A percentile compares a stretch with the other conserved stretches of the same genome.
These are phyloP conservation scores for Lampris incognitus DNA, from an alignment of 2,113 vertebrate species.

Conservation along the genomic window DNA sequence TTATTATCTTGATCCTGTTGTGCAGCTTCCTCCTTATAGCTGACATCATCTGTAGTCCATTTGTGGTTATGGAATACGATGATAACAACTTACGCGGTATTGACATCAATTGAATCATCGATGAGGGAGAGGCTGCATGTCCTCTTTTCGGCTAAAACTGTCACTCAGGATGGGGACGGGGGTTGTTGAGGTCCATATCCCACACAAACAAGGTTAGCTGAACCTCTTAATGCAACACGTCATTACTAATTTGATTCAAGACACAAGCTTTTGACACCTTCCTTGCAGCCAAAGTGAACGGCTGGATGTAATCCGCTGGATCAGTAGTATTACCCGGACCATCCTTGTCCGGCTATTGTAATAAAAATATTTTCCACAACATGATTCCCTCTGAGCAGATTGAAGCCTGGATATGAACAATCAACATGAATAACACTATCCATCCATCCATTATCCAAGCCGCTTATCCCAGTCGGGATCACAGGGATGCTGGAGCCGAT, in stretches of 20 bases:
- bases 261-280: constrained; percentile 32
- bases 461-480: too few species aligned
- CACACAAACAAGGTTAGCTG: constrained; percentile 30
- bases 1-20: constrained; percentile 48
- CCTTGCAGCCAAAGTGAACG: not conserved
- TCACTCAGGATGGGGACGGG: constrained; percentile 17
- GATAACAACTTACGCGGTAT: constrained; percentile 44
- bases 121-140: constrained; percentile 24
- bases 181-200: constrained; percentile 28
- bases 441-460: too few species aligned
- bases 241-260: constrained; percentile 33
- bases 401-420: too few species aligned
- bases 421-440: too few species aligned
- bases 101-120: constrained; percentile 37
- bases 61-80: constrained; percentile 49
- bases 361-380: too few species aligned
- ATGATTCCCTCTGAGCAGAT: too few species aligned
- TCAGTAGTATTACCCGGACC: too few species aligned
- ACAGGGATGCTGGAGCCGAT: too few species aligned
- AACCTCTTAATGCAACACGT: constrained; percentile 12
- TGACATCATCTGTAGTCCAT: constrained; percentile 17
- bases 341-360: too few species aligned
- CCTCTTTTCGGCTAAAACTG: constrained; percentile 27
- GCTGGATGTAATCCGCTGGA: too few species aligned
- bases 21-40: constrained; percentile 40